Evolutionary conservation across 35 echinoderm and acorn worm species (phyloP).

Genomic region (Stichopus chloronotus): DNA sequence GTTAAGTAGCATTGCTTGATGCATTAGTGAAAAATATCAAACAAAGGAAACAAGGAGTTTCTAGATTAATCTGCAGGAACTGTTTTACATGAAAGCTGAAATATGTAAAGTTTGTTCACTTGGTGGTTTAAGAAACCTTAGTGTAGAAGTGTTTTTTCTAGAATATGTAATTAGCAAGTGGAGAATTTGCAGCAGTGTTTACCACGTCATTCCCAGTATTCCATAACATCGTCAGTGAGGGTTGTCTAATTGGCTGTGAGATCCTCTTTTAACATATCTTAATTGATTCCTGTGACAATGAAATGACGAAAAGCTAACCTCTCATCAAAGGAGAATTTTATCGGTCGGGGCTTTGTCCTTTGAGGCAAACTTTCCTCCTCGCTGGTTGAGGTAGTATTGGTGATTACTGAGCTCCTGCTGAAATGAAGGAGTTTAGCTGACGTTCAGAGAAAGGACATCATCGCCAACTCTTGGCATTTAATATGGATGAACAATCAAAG

Average conservation of each 20-base stretch:
- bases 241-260: neutral
- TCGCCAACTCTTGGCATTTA: neutral
- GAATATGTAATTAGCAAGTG: no score
- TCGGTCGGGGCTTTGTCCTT: neutral
- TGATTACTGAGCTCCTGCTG: neutral
- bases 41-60: no score
- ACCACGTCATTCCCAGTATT: no score
- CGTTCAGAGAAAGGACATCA: neutral
- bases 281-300: neutral
- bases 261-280: neutral
- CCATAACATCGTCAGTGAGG: no score
- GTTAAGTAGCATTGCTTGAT: no score
- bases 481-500: slow-evolving; percentile 41
- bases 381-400: neutral
- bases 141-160: no score
- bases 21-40: no score
- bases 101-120: no score
- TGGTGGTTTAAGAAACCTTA: no score
- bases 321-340: neutral
- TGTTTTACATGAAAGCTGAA: no score
- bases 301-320: neutral
- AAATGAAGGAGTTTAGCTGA: neutral
- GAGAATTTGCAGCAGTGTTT: no score
- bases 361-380: neutral
- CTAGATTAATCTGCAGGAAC: no score